Conservation (phyloP, 2,113 vertebrate species). For the Hucho hucho region DNA sequence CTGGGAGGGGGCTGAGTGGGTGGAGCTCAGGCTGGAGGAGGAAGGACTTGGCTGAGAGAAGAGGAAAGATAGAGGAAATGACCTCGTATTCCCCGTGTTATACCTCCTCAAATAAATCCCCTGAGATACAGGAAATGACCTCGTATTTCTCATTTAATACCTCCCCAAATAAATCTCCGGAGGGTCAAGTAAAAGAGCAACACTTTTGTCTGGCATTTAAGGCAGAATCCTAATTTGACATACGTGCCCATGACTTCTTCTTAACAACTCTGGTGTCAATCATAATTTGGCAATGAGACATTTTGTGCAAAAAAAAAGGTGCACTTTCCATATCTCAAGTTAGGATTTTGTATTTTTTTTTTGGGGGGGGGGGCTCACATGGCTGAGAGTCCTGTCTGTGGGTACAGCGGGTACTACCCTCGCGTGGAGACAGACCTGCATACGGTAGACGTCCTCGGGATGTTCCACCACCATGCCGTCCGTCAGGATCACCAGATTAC, state of each 20-base stretch:
- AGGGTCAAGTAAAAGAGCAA: too few relatives aligned
- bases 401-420: not conserved
- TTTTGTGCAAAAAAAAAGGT: too few relatives aligned
- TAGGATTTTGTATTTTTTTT: too few relatives aligned
- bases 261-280: too few relatives aligned
- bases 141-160: not conserved
- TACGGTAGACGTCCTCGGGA: constrained; percentile 90
- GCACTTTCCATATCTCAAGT: too few relatives aligned
- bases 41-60: constrained; percentile 90
- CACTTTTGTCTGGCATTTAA: too few relatives aligned
- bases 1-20: constrained; percentile 94
- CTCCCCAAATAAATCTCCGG: not conserved
- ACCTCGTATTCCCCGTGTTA: not conserved
- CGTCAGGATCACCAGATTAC: constrained; percentile 85
- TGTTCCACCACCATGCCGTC: constrained; percentile 86
- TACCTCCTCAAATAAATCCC: too few relatives aligned
- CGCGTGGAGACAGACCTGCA: constrained; percentile 81
- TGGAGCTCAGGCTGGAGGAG: constrained; percentile 95
- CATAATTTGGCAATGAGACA: too few relatives aligned
- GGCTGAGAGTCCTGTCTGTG: too few relatives aligned
- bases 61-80: constrained; percentile 24
- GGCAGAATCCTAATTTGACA: too few relatives aligned
- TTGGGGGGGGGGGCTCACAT: too few relatives aligned
- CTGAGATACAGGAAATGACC: not conserved
- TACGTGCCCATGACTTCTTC: too few relatives aligned